phyloP scores from a whole-genome alignment of 2,888 invertebrate species.

The Anoncus sp. region DNA sequence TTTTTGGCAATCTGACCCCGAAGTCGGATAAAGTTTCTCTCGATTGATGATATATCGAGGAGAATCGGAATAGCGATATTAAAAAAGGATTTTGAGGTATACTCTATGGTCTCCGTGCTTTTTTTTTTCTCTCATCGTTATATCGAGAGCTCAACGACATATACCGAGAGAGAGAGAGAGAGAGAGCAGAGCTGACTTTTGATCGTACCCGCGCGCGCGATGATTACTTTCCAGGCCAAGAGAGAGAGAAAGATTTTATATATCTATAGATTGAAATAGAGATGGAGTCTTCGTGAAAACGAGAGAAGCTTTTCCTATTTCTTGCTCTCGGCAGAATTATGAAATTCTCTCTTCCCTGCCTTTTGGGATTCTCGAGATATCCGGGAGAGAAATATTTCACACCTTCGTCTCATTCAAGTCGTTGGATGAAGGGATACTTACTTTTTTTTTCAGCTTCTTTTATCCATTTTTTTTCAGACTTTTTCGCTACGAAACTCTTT shows the following conservation, averaged over 20 bases:
- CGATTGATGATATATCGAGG: slow-evolving; percentile 27
- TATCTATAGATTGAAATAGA: slow-evolving; percentile 46
- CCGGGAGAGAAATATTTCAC: slow-evolving; percentile 18
- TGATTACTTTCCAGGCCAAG: slow-evolving; percentile 59
- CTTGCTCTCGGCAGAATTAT: slow-evolving; percentile 40
- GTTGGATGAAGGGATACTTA: slow-evolving; percentile 26
- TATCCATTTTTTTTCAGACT: slow-evolving; percentile 3
- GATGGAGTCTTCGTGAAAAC: slow-evolving; percentile 62
- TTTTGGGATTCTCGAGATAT: slow-evolving; percentile 52
- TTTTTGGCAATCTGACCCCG: slow-evolving; percentile 3
- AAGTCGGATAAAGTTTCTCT: slow-evolving; percentile 33
- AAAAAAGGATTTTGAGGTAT: slow-evolving; percentile 58
- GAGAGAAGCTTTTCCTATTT: slow-evolving; percentile 50
- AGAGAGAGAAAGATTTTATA: too few relatives aligned
- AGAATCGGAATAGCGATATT: slow-evolving; percentile 51
- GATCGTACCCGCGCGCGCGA: slow-evolving; percentile 55
- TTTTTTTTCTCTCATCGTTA: slow-evolving; percentile 34
- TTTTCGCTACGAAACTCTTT: not conserved
- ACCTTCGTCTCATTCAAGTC: slow-evolving; percentile 41
- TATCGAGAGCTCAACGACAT: slow-evolving; percentile 54
- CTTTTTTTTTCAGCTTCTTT: slow-evolving; percentile 2
- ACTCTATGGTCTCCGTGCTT: slow-evolving; percentile 10
- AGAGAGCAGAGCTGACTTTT: slow-evolving; percentile 56
- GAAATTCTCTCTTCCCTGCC: slow-evolving; percentile 46
- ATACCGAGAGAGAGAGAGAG: slow-evolving; percentile 50